A percentile compares a stretch with the other conserved stretches of the same genome.
phyloP scores from a whole-genome alignment of 2,888 invertebrate genomes.

The Pterobdella sp. region DNA sequence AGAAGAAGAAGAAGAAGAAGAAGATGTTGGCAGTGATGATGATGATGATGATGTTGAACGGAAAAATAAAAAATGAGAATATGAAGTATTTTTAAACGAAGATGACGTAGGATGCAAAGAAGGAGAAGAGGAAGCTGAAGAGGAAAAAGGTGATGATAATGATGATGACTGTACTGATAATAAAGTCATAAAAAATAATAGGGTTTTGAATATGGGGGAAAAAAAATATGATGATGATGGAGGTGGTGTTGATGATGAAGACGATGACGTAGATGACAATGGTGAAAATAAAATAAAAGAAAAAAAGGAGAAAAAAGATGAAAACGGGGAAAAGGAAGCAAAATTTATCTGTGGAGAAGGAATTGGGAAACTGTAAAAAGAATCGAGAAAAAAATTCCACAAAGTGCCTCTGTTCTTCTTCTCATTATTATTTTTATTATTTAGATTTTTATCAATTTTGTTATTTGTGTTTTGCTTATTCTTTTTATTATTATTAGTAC shows the following conservation, averaged over 20 bases:
- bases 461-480: too few relatives aligned
- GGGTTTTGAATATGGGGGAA: neutral
- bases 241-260: conserved; percentile 3
- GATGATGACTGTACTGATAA: neutral
- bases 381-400: too few relatives aligned
- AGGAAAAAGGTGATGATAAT: neutral
- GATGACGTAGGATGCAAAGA: neutral
- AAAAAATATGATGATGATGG: neutral
- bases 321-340: neutral
- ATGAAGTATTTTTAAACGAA: neutral
- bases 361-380: too few relatives aligned
- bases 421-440: too few relatives aligned
- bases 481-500: too few relatives aligned
- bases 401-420: too few relatives aligned
- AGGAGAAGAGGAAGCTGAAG: neutral
- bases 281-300: neutral
- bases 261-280: neutral
- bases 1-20: conserved; percentile 23
- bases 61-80: neutral
- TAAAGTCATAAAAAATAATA: neutral
- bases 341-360: too few relatives aligned
- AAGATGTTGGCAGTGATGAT: conserved; percentile 11
- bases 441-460: too few relatives aligned
- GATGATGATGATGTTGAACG: conserved; percentile 8
- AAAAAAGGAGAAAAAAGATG: neutral